Evolutionary conservation across 2,888 invertebrate species (phyloP).

Genomic region (Neoitamus cyanurus): DNA sequence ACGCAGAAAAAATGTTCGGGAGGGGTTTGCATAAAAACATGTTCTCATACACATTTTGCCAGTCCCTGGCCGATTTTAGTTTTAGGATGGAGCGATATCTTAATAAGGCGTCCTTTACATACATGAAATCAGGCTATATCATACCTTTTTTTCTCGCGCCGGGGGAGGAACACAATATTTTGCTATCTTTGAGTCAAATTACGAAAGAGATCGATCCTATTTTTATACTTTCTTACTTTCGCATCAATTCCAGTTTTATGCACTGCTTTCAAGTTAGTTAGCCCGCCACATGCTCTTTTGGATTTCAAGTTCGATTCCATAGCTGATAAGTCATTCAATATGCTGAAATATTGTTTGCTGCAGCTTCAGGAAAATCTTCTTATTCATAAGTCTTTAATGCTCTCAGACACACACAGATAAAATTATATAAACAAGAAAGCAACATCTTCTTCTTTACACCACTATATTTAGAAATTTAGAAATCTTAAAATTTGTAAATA

Average conservation of each 20-base stretch:
- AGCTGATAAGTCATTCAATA: not conserved
- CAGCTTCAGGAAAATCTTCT: not conserved
- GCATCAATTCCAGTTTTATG: not conserved
- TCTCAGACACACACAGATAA: not conserved
- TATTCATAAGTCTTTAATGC: not conserved
- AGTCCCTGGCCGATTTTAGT: too few relatives aligned
- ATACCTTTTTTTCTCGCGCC: too few relatives aligned
- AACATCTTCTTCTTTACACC: not conserved
- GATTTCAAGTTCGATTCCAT: not conserved
- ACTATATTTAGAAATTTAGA: constrained; percentile 10
- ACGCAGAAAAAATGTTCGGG: too few relatives aligned
- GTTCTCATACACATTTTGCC: too few relatives aligned
- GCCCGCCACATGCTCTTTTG: not conserved
- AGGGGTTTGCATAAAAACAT: too few relatives aligned
- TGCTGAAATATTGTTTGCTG: not conserved
- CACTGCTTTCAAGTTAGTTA: not conserved
- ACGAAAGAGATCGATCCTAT: too few relatives aligned
- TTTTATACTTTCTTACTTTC: too few relatives aligned
- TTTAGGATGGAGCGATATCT: too few relatives aligned
- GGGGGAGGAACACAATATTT: too few relatives aligned
- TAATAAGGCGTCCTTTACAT: too few relatives aligned
- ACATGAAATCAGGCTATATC: too few relatives aligned
- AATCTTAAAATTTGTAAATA: constrained; percentile 35
- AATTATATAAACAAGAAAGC: constrained; percentile 1
- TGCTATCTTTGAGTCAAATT: too few relatives aligned